phyloP scores from a whole-genome alignment of 1,140 invertebrate genomes.

The Drosophila sturtevanti region DNA sequence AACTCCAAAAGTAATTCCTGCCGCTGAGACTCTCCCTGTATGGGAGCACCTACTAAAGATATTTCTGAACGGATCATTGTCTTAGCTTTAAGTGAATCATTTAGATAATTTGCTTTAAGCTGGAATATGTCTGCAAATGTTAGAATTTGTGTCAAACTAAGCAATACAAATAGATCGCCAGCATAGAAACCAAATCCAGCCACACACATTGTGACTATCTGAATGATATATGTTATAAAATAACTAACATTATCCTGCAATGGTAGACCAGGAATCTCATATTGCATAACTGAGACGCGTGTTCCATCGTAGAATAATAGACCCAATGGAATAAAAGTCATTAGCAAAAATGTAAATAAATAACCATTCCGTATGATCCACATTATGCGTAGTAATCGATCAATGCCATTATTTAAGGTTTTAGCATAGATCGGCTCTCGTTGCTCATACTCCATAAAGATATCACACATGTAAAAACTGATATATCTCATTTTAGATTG shows the following conservation, averaged over 20 bases:
- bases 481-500: conserved; percentile 31
- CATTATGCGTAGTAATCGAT: conserved; percentile 31
- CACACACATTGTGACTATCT: conserved; percentile 37
- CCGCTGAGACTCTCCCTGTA: neutral
- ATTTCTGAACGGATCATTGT: neutral
- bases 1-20: conserved; percentile 36
- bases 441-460: conserved; percentile 48
- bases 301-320: conserved; percentile 42
- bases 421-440: neutral
- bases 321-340: conserved; percentile 27
- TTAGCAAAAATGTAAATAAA: conserved; percentile 25
- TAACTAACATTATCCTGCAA: conserved; percentile 42
- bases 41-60: neutral
- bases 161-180: conserved; percentile 49
- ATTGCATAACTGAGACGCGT: conserved; percentile 44
- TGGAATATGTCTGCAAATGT: conserved; percentile 48
- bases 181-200: conserved; percentile 51
- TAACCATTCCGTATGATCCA: conserved; percentile 44
- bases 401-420: conserved; percentile 34
- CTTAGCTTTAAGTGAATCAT: conserved; percentile 31
- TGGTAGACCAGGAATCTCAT: conserved; percentile 47
- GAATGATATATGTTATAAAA: conserved; percentile 40
- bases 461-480: neutral
- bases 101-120: conserved; percentile 35
- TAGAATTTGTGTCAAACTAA: conserved; percentile 46